A percentile compares a stretch with the other conserved stretches of the same genome.
phyloP scores from a whole-genome alignment of 2,113 vertebrate genomes.

The Pollimyrus isidori region DNA sequence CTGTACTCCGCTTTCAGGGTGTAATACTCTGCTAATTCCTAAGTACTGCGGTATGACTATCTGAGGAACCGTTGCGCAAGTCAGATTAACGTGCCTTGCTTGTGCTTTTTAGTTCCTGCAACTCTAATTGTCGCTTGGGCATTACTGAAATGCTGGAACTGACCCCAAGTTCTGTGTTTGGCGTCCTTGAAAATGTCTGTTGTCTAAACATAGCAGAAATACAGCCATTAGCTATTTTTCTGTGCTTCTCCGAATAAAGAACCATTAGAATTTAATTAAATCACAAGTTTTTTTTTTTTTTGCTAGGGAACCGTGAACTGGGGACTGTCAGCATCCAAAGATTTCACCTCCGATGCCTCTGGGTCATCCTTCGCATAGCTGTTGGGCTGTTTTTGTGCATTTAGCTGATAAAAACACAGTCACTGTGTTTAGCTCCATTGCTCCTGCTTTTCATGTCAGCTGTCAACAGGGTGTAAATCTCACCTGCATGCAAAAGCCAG shows the following conservation, averaged over 20 bases:
- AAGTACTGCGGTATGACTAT: neutral
- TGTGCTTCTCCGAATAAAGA: neutral
- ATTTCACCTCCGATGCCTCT: neutral
- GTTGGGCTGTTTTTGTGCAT: neutral
- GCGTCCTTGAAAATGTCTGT: neutral
- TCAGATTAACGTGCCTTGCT: neutral
- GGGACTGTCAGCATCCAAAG: neutral
- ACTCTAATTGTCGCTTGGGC: neutral
- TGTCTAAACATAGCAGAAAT: neutral
- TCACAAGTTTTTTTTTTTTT: neutral
- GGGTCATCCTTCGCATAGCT: neutral
- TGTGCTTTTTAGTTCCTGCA: neutral
- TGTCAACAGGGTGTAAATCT: conserved; percentile 31
- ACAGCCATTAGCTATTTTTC: neutral
- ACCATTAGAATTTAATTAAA: neutral
- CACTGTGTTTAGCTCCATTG: neutral
- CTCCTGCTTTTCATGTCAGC: neutral
- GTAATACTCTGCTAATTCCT: too few species aligned
- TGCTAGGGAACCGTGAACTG: neutral
- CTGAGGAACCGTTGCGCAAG: neutral
- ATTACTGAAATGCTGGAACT: neutral
- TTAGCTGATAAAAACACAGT: neutral
- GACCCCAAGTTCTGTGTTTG: neutral
- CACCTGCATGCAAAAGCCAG: conserved; percentile 21
- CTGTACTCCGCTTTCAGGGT: neutral